Base-by-base conservation (phyloP, 2,888 invertebrate genomes). In the Endotricha flammealis region DNA sequence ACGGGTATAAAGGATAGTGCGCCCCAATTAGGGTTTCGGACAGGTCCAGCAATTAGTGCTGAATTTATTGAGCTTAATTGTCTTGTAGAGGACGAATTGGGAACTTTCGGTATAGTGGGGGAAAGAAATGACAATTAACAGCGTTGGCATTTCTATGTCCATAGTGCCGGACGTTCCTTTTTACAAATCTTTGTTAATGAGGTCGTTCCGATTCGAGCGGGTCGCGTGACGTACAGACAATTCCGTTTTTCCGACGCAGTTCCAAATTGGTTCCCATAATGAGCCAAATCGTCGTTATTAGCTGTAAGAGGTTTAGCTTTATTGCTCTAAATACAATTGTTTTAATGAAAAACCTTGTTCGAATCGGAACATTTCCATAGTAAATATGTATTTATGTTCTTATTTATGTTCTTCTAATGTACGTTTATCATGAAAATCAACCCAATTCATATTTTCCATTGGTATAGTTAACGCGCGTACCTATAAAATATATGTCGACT, bases 1-100 rank as follows among this genome's bases (percentile, higher is more conserved):
- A 46, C 46, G 56, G 59, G n/a, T n/a, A 53, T 59, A 57, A 48
- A 41, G 47, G 44, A 48, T 50, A 35, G 46, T 52, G 60, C 61
- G 54, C 64, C 64, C 67, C 66, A 74, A 72, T 72, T 75, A 68
- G 50, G 63, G 62, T 66, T 70, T 65, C 61, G 58, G 68, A 64
- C 61, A 64, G 64, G 57, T 60, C 51, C 46, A 56, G 64, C 67
- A 70, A 71, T 72, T 76, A 73, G 62, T 51, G 46, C 41, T 47
- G 58, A 66, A 66, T 72, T 71, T 63, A 68, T 69, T 55, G 62
- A 53, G 59, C 63, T 61, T 64, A 65, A 66, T 69, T 69, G 59
- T 63, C 56, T 57, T 53, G 49, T 47, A 46, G 53, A 57, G 49
- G 56, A 48, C 46, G 62, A 63, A 58, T 58, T 57, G 51, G 48